These are phyloP conservation scores for Hemichromis elongatus DNA, from an alignment of 2,113 vertebrate species.

Conservation along the genomic window DNA sequence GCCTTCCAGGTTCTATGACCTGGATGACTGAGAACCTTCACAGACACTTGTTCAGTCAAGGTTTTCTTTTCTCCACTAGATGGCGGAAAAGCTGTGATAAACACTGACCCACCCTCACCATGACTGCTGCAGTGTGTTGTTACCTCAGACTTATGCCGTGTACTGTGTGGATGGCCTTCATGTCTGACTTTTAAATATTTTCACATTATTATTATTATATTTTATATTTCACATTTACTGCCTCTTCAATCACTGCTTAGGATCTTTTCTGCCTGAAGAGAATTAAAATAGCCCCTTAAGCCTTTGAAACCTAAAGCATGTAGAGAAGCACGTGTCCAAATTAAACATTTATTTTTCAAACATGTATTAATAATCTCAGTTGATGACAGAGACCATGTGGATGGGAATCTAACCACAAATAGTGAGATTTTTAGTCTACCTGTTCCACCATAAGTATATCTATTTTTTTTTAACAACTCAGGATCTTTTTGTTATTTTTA, in stretches of 20 bases:
- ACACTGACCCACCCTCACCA: neutral
- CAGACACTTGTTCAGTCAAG: neutral
- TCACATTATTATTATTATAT: no score
- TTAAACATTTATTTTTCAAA: no score
- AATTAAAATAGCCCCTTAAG: neutral
- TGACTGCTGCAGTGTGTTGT: neutral
- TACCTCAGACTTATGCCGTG: neutral
- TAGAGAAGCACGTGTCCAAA: accelerated
- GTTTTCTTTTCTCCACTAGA: neutral
- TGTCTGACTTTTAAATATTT: neutral
- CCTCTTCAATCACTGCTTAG: neutral
- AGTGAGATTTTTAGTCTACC: neutral
- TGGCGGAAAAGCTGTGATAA: neutral
- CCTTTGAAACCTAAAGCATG: neutral
- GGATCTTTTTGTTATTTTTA: neutral
- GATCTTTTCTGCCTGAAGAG: accelerated
- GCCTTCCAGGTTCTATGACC: no score
- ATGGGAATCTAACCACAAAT: neutral
- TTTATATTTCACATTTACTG: neutral
- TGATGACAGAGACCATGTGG: neutral
- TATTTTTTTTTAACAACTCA: neutral
- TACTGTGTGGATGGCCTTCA: neutral
- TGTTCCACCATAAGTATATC: neutral
- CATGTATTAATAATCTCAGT: neutral
- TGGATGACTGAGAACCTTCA: no score